Percentiles rank a stretch among this genome's conserved stretches.
Conservation (phyloP, 2,888 invertebrate genomes). For the Lysandra bellargus region DNA sequence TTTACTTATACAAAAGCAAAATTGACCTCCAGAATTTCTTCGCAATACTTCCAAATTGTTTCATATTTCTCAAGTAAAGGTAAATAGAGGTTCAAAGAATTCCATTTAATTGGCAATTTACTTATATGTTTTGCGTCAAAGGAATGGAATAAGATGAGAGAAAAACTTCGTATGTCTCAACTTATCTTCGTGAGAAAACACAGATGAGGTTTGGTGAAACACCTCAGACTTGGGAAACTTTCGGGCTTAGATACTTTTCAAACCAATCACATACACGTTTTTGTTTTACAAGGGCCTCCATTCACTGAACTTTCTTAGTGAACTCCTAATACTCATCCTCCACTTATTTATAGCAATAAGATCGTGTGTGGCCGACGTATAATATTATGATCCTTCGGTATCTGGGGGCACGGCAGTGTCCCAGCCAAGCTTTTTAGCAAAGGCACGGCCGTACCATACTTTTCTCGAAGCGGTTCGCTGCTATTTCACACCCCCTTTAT, state of each 20-base stretch:
- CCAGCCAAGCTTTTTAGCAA: too few species aligned
- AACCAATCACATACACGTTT: slow-evolving; percentile 42
- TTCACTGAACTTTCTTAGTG: slow-evolving; percentile 16
- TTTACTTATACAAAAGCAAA: slow-evolving; percentile 10
- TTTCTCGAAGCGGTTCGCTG: too few species aligned
- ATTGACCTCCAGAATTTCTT: slow-evolving; percentile 8
- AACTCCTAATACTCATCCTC: slow-evolving; percentile 1
- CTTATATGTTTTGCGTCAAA: slow-evolving; percentile 34
- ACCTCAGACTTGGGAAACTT: slow-evolving; percentile 44
- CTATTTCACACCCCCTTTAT: too few species aligned
- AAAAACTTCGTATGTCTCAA: slow-evolving; percentile 38
- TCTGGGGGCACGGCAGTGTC: too few species aligned
- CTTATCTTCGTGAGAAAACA: slow-evolving; percentile 46
- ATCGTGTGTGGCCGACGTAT: not conserved
- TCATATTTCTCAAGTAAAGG: slow-evolving; percentile 13
- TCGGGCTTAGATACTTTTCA: slow-evolving; percentile 41
- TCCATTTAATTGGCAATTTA: slow-evolving; percentile 24
- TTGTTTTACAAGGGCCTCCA: slow-evolving; percentile 20
- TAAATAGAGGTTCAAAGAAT: slow-evolving; percentile 23
- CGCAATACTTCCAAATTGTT: not conserved
- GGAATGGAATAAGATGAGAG: slow-evolving; percentile 40
- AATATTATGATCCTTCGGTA: too few species aligned
- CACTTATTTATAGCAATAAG: not conserved
- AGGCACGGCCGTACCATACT: too few species aligned
- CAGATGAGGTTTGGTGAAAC: slow-evolving; percentile 48